Conservation (phyloP, 2,113 vertebrate species). For the Ivindomyrus marchei region DNA sequence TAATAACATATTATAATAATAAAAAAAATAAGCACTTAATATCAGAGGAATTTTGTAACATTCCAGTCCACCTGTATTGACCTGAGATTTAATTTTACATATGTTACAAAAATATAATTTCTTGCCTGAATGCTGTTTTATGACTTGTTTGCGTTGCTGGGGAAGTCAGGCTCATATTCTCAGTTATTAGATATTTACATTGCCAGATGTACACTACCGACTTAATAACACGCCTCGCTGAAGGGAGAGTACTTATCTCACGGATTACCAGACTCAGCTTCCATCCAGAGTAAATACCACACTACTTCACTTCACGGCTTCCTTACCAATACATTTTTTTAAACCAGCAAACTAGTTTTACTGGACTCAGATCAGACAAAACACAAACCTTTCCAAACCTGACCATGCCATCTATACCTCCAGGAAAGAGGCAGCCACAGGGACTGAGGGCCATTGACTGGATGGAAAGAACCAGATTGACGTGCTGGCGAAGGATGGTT, state of each 20-base stretch:
- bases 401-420: not conserved
- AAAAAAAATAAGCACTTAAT: not conserved
- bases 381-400: not conserved
- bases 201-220: not conserved
- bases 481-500: not conserved
- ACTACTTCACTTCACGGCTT: not conserved
- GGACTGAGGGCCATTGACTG: not conserved
- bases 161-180: not conserved
- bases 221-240: not conserved
- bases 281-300: not conserved
- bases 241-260: not conserved
- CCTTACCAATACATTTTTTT: not conserved
- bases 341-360: not conserved
- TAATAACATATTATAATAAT: not conserved
- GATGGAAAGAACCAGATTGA: not conserved
- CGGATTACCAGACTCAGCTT: not conserved
- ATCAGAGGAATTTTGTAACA: not conserved
- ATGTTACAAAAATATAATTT: not conserved
- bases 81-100: not conserved
- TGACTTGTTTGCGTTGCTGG: not conserved
- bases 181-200: not conserved
- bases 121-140: not conserved
- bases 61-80: not conserved
- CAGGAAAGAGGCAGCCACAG: not conserved
- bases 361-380: not conserved